phyloP scores from a whole-genome alignment of 2,797 vertebrate species.

The Benthosema pterotum region DNA sequence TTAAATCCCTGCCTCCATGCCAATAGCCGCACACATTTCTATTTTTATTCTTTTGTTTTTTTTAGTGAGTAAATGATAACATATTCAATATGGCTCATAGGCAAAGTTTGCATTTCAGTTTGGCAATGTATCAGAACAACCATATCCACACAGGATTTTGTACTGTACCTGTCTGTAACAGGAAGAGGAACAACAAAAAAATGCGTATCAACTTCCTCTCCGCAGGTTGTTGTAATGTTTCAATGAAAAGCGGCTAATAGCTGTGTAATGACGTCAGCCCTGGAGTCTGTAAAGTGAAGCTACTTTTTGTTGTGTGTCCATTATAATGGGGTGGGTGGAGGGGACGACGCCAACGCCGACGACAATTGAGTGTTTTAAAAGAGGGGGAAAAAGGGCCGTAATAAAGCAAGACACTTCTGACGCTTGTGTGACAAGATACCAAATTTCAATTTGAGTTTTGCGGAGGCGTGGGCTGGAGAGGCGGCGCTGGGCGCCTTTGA shows the following conservation, averaged over 20 bases:
- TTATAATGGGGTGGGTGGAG: slow-evolving; percentile 31
- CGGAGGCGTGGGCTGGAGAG: slow-evolving; percentile 67
- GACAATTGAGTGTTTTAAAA: slow-evolving; percentile 30
- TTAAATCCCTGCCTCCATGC: too few species aligned
- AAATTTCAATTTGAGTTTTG: slow-evolving; percentile 77
- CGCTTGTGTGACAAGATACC: slow-evolving; percentile 72
- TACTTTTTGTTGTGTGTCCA: slow-evolving; percentile 25
- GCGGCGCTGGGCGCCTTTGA: slow-evolving; percentile 72
- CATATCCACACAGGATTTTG: too few species aligned
- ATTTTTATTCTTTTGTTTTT: too few species aligned
- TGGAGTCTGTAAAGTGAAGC: slow-evolving; percentile 11
- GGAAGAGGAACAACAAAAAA: too few species aligned
- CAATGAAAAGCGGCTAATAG: slow-evolving; percentile 20
- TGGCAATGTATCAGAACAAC: too few species aligned
- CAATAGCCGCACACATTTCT: too few species aligned
- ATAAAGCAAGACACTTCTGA: slow-evolving; percentile 68
- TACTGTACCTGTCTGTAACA: too few species aligned
- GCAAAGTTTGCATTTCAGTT: too few species aligned
- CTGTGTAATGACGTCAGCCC: slow-evolving; percentile 4
- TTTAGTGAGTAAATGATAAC: too few species aligned
- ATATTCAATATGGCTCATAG: too few species aligned
- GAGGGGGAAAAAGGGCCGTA: slow-evolving; percentile 26
- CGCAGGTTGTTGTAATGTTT: background rate
- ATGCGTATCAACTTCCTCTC: slow-evolving; percentile 23
- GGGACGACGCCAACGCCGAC: too few species aligned